phyloP scores from a whole-genome alignment of 2,113 vertebrate genomes.

The Gasterosteus nipponicus region DNA sequence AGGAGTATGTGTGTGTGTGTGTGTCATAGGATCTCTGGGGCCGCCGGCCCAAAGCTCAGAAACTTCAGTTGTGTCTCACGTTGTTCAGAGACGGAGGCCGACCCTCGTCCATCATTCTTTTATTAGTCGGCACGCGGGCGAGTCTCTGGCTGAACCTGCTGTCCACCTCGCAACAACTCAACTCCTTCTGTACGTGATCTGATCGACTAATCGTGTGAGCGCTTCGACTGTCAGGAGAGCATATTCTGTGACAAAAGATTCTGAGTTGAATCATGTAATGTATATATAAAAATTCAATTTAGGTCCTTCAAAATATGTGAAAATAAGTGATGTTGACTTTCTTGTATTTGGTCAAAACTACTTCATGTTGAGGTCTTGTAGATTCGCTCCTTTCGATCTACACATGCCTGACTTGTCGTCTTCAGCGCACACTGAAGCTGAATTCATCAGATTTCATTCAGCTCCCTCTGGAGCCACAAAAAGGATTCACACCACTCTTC shows the following conservation, averaged over 20 bases:
- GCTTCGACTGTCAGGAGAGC: neutral
- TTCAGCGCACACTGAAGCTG: neutral
- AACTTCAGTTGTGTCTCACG: conserved; percentile 36
- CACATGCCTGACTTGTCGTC: neutral
- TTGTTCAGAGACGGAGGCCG: conserved; percentile 55
- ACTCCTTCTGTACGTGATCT: neutral
- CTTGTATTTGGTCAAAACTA: neutral
- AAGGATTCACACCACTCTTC: neutral
- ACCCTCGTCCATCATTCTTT: conserved; percentile 65
- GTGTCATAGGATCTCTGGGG: conserved; percentile 16
- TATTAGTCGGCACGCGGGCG: conserved; percentile 45
- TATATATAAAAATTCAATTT: neutral
- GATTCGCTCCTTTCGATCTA: neutral
- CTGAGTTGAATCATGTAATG: neutral
- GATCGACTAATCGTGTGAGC: neutral
- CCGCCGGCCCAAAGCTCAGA: conserved; percentile 32
- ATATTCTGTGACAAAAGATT: neutral
- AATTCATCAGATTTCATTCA: neutral
- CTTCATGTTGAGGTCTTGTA: neutral
- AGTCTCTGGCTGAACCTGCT: conserved; percentile 39
- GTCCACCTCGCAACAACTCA: neutral
- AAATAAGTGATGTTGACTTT: neutral
- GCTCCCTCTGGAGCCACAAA: neutral
- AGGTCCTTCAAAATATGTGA: neutral
- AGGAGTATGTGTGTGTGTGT: neutral